Conservation (phyloP, 2,113 vertebrate species). For the Hippopotamus amphibius region DNA sequence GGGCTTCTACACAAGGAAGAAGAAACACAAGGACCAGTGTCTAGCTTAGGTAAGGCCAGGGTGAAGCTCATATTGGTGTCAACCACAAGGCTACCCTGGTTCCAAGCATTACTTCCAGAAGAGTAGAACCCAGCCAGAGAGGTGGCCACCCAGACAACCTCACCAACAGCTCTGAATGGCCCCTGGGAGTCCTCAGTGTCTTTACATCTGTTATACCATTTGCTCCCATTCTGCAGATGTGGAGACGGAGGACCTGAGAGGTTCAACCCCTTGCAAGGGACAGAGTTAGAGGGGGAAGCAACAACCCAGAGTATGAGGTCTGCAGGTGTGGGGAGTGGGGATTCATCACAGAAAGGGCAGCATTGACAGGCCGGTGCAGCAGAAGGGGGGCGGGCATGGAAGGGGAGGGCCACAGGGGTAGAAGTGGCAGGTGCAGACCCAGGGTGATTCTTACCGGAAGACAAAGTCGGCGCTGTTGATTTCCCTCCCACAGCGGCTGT, state of each 20-base stretch:
- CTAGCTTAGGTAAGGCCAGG: not conserved
- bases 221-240: conserved; percentile 5
- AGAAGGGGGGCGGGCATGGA: not conserved
- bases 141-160: rapidly evolving
- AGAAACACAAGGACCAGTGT: not conserved
- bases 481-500: conserved; percentile 96
- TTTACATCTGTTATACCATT: not conserved
- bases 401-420: no score
- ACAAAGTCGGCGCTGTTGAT: conserved; percentile 97
- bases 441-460: conserved; percentile 89
- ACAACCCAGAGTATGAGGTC: not conserved
- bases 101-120: not conserved
- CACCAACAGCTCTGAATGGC: not conserved
- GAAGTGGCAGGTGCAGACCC: not conserved
- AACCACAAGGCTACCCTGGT: not conserved
- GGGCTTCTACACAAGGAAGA: not conserved
- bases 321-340: not conserved
- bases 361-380: no score
- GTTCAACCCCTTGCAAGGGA: not conserved
- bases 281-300: not conserved
- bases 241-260: not conserved
- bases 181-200: not conserved
- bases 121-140: not conserved
- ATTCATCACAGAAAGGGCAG: not conserved
- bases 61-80: not conserved